These are phyloP conservation scores for Rhodeus uyekii DNA, from an alignment of 2,797 vertebrate genomes.

Conservation along the genomic window DNA sequence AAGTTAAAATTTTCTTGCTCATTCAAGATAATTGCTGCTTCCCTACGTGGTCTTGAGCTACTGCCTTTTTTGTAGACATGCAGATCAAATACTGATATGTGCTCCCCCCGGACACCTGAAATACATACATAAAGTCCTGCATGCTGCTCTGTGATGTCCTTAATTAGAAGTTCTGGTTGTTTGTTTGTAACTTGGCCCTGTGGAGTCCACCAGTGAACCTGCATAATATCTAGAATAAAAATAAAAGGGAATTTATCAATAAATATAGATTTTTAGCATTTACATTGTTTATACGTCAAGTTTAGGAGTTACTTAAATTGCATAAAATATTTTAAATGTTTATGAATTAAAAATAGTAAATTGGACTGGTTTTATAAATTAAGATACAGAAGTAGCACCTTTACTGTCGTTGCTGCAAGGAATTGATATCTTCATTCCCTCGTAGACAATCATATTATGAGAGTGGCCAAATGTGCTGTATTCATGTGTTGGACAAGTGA, in stretches of 20 bases:
- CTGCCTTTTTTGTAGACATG: constrained; percentile 60
- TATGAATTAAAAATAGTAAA: background rate
- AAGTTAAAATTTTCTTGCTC: background rate
- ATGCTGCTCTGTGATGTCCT: constrained; percentile 60
- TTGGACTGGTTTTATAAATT: background rate
- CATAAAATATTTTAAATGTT: background rate
- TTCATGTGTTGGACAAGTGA: constrained; percentile 64
- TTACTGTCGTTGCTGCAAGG: constrained; percentile 62
- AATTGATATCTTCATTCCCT: constrained; percentile 69
- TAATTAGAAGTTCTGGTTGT: constrained; percentile 66
- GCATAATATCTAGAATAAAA: constrained; percentile 63
- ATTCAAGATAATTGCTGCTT: constrained; percentile 42
- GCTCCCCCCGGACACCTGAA: constrained; percentile 59
- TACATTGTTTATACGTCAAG: background rate
- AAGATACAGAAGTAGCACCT: constrained; percentile 65
- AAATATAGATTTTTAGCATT: constrained; percentile 7
- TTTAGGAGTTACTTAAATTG: background rate
- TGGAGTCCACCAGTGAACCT: constrained; percentile 75
- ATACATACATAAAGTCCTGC: constrained; percentile 73
- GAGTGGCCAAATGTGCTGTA: constrained; percentile 53
- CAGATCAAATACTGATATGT: constrained; percentile 68
- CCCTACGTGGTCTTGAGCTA: constrained; percentile 63
- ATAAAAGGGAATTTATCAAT: background rate
- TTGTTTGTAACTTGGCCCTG: constrained; percentile 67
- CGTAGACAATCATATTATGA: constrained; percentile 66